A percentile compares a stretch with the other conserved stretches of the same genome.
phyloP scores from a whole-genome alignment of 2,888 invertebrate species.

The Strigamia transsilvanica region DNA sequence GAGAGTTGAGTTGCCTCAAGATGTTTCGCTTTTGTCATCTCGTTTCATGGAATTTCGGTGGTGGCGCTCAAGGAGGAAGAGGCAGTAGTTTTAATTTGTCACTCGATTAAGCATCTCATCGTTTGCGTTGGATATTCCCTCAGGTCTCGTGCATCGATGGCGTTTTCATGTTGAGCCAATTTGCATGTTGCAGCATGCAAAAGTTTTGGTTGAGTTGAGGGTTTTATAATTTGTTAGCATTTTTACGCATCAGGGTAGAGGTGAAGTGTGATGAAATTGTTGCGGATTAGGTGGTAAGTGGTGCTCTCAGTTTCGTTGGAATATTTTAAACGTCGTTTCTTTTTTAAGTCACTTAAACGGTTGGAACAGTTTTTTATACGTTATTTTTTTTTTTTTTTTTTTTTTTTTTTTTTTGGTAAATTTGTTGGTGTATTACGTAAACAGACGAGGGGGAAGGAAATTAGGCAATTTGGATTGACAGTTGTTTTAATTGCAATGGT shows the following conservation, averaged over 20 bases:
- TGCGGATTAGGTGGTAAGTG: not conserved
- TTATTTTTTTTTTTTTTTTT: no score
- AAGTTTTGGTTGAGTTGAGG: slow-evolving; percentile 13
- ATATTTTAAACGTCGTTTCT: not conserved
- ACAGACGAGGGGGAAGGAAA: no score
- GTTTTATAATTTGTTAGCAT: slow-evolving; percentile 18
- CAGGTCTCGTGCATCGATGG: slow-evolving; percentile 37
- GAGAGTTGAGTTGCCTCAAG: slow-evolving; percentile 7
- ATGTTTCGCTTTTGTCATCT: slow-evolving; percentile 45
- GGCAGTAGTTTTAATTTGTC: slow-evolving; percentile 44
- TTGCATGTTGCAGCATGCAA: not conserved
- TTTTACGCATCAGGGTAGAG: not conserved
- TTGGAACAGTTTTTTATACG: no score
- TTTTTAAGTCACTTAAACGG: not conserved
- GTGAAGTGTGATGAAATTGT: slow-evolving; percentile 1
- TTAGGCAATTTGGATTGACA: no score
- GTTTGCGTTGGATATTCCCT: slow-evolving; percentile 35
- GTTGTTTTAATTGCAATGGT: no score
- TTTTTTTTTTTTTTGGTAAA: no score
- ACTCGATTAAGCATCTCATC: slow-evolving; percentile 49
- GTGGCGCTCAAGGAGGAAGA: not conserved
- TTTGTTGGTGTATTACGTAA: no score
- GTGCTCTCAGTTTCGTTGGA: not conserved
- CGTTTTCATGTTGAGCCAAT: slow-evolving; percentile 48
- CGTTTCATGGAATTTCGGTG: slow-evolving; percentile 11